Evolutionary conservation across 2,797 vertebrate genomes (phyloP).

Genomic region (Monodelphis domestica): DNA sequence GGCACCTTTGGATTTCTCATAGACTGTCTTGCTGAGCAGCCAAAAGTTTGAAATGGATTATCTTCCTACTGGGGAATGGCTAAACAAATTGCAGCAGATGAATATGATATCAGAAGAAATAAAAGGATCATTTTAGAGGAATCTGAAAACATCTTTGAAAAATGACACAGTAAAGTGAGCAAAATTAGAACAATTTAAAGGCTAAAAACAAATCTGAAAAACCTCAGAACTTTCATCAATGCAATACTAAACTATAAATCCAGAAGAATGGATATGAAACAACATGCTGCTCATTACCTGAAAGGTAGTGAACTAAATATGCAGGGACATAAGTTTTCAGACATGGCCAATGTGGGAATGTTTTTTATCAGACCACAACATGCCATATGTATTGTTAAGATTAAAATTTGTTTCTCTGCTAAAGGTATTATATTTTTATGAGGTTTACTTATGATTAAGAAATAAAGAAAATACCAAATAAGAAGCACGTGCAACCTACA

Average conservation of each 20-base stretch:
- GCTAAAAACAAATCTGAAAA: neutral
- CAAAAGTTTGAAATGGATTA: neutral
- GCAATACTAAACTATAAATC: neutral
- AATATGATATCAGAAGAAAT: neutral
- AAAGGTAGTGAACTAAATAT: neutral
- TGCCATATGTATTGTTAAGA: too few species aligned
- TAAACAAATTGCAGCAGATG: neutral
- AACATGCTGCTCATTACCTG: neutral
- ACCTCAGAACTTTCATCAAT: neutral
- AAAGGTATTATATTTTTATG: too few species aligned
- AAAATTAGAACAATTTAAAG: neutral
- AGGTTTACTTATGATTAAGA: too few species aligned
- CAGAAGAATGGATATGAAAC: neutral
- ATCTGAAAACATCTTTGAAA: neutral
- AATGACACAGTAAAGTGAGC: neutral
- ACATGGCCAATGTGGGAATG: neutral
- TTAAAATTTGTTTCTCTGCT: too few species aligned
- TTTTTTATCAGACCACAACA: neutral
- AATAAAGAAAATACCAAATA: too few species aligned
- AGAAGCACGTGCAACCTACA: too few species aligned
- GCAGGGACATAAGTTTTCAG: neutral
- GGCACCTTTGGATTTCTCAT: too few species aligned
- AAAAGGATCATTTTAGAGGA: neutral
- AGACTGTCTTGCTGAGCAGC: too few species aligned
- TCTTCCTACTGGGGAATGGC: neutral